Conservation (phyloP, 2,888 invertebrate species). For the Abrostola tripartita region DNA sequence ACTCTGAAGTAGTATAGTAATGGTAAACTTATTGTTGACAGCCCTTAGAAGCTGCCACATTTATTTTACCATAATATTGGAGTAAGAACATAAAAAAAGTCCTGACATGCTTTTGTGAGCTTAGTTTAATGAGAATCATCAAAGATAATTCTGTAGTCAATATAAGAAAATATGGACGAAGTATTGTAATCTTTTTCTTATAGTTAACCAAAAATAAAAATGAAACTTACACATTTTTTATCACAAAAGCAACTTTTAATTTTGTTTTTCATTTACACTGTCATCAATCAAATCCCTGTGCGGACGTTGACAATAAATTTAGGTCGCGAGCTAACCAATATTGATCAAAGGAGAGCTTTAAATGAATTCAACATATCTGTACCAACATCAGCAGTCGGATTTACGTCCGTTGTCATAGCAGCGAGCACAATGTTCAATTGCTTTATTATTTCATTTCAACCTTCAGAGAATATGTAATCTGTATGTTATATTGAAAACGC, state of each 20-base stretch:
- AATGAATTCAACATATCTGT: constrained; percentile 2
- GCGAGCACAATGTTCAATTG: not conserved
- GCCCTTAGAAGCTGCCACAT: too few relatives aligned
- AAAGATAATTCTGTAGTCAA: not conserved
- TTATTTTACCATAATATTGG: too few relatives aligned
- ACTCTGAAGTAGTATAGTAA: too few relatives aligned
- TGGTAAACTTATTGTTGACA: too few relatives aligned
- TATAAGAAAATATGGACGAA: not conserved
- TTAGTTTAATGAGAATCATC: too few relatives aligned
- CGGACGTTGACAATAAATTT: constrained; percentile 3
- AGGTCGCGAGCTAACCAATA: constrained; percentile 1
- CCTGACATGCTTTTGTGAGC: too few relatives aligned
- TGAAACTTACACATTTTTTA: not conserved
- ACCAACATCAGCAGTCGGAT: not conserved
- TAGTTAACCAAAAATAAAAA: not conserved
- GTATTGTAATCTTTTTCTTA: not conserved
- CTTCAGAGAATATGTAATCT: constrained; percentile 1
- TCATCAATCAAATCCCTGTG: constrained; percentile 4
- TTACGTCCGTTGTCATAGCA: not conserved
- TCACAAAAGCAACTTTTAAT: not conserved
- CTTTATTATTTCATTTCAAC: constrained; percentile 2
- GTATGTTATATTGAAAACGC: constrained; percentile 1
- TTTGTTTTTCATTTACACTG: not conserved
- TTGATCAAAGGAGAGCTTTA: constrained; percentile 1
- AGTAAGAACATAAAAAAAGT: too few relatives aligned